Evolutionary conservation across 2,888 invertebrate species (phyloP).

Genomic region (Lycophotia porphyrea): DNA sequence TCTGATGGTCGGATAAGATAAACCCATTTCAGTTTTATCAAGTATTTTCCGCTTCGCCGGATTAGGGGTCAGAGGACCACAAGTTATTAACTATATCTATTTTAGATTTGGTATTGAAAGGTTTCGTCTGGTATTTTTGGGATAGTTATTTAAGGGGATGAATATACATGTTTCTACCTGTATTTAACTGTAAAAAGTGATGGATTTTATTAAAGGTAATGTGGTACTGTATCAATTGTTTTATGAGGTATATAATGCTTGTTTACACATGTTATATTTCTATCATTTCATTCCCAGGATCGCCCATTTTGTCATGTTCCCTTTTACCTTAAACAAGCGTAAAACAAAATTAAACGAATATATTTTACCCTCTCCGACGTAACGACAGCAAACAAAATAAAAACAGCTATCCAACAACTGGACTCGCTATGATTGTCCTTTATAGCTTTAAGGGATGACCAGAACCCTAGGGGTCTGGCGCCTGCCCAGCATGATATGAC

Average conservation of each 20-base stretch:
- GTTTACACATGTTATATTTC: not conserved
- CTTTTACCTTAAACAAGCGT: conserved; percentile 25
- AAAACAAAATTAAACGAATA: conserved; percentile 57
- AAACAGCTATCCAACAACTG: conserved; percentile 72
- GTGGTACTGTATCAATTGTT: not conserved
- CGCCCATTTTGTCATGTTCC: conserved; percentile 6
- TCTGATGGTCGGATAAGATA: conserved; percentile 84
- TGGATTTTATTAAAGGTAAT: not conserved
- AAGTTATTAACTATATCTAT: conserved; percentile 50
- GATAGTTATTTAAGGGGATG: not conserved
- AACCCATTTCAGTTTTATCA: conserved; percentile 81
- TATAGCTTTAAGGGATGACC: conserved; percentile 72
- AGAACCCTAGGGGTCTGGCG: conserved; percentile 81
- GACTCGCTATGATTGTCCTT: conserved; percentile 72
- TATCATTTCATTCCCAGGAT: conserved; percentile 7
- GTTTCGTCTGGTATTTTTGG: not conserved
- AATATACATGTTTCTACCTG: not conserved
- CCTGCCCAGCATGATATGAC: conserved; percentile 73
- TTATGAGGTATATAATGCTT: conserved; percentile 3
- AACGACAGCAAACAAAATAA: conserved; percentile 74
- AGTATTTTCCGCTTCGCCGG: conserved; percentile 77
- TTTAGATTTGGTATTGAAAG: conserved; percentile 36
- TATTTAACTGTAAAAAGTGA: not conserved
- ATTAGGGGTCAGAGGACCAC: conserved; percentile 68
- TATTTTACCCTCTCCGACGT: conserved; percentile 59